Base-by-base conservation (phyloP, 2,113 vertebrate genomes). In the Lonchura striata region DNA sequence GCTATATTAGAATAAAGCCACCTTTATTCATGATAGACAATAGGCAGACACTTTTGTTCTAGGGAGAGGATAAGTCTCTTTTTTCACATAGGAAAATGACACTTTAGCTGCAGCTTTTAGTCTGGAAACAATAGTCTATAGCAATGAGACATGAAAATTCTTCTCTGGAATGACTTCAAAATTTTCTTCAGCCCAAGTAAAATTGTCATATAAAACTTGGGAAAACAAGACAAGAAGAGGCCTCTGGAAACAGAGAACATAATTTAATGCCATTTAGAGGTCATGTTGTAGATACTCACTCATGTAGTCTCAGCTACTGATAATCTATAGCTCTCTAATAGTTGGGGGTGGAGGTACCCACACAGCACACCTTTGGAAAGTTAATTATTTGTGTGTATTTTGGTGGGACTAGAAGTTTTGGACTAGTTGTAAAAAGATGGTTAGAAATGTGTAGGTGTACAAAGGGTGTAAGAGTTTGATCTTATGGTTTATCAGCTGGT, bases 61-160 rank as follows among this genome's bases (percentile, higher is more conserved):
- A 84, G 13, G 31, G n/a, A 92, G 41, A 68, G 8, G 31, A 46
- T 35, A 65, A 71, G 15, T 53, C 25, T 61, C 61, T 88, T 84
- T 42, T 91, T 65, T 78, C 59, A 78, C 33, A n/a, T 4, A 56
- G n/a, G 76, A 91, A 82, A 94, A 85, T 78, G 78, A 79, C 44
- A 84, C n/a, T 84, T 92, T 18, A 69, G 21, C 31, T 85, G 77
- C 76, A 91, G 65, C 33, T 35, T 79, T 95, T 79, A 39, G 37
- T 85, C 63, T 85, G 37, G 56, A 31, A 93, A 90, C 68, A 83
- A 63, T 30, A 68, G 39, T 50, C 46, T 63, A 69, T 15, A 69
- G 9, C 57, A 82, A 31, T 80, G 50, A 90, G 59, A 90, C 95
- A 63, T 49, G 30, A 59, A 91, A 85, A 74, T 0, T 0, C 24